Base-by-base conservation (phyloP, 2,113 vertebrate genomes). In the Potamarius usumacintae region DNA sequence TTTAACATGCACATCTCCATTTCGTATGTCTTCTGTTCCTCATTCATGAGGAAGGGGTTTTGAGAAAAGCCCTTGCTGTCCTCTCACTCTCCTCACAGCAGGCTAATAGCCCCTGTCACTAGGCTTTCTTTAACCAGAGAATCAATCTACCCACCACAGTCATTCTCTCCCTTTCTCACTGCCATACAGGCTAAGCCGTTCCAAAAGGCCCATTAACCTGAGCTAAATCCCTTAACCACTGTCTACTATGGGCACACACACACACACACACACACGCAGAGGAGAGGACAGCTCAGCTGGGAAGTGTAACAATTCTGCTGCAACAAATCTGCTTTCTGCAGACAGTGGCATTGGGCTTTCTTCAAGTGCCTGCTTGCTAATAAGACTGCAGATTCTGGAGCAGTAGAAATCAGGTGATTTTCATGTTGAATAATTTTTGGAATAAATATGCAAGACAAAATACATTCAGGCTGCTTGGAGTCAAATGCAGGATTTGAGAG, bases 101-200 rank as follows among this genome's bases (percentile, higher is more conserved):
- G 42, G 84, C 86, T 91, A 92, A 92, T 92, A 88, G 88, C 62
- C 86, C 85, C 90, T 89, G 88, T 90, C 86, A 82, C 55, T 67
- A 42, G 86, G 90, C 86, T 87, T 89, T 90, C 89, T 91, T 92
- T 91, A 92, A 89, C 89, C 83, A 85, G 84, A 79, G 86, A 91
- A 92, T 88, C 91, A 90, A 92, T 92, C 91, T 88, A 79, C 78
- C 72, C 80, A 82, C 77, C 72, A 76, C 72, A 89, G 86, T 85
- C 88, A 81, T 91, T 89, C 85, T 87, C 88, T 89, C 83, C 71
- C 87, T 83, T 83, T 90, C 89, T 88, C 85, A 85, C 87, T 89
- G 87, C 88, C 83, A 83, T 85, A 85, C 84, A 88, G 90, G 83
- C 88, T 86, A 83, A 89, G 87, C 86, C 87, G 85, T 87, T 88